These are phyloP conservation scores for Alouatta palliata DNA, from an alignment of 2,113 vertebrate genomes.

Conservation along the genomic window DNA sequence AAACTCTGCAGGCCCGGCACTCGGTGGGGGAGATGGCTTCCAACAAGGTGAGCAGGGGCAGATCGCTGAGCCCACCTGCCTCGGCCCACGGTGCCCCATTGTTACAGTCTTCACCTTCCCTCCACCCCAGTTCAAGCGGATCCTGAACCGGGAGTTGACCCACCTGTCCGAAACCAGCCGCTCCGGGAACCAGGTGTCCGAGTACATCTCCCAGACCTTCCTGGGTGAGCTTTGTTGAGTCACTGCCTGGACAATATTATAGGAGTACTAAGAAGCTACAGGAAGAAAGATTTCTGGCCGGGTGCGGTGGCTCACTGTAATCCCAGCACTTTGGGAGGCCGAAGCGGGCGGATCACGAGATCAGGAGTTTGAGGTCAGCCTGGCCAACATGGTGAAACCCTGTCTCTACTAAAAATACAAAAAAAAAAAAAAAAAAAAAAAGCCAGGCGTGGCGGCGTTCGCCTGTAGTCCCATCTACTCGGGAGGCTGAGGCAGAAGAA, in stretches of 20 bases:
- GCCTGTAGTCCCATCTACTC: too few relatives aligned
- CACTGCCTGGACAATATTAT: neutral
- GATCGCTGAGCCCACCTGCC: neutral
- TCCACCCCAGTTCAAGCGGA: slow-evolving; percentile 90
- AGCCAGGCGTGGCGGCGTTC: too few relatives aligned
- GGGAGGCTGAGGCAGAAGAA: too few relatives aligned
- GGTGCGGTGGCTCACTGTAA: too few relatives aligned
- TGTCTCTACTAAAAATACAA: too few relatives aligned
- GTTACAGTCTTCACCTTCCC: neutral
- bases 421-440: too few relatives aligned
- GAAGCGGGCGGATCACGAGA: too few relatives aligned
- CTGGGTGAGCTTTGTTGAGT: slow-evolving; percentile 57
- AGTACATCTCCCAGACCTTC: slow-evolving; percentile 92
- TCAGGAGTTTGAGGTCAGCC: too few relatives aligned
- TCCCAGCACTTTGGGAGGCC: too few relatives aligned
- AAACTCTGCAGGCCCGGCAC: slow-evolving; percentile 92
- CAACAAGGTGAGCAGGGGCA: slow-evolving; percentile 83
- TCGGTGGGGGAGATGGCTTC: slow-evolving; percentile 87
- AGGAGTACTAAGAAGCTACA: neutral
- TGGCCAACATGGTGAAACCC: too few relatives aligned
- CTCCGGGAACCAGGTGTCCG: slow-evolving; percentile 95
- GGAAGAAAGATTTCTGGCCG: neutral
- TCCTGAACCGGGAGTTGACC: slow-evolving; percentile 94
- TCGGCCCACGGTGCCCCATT: neutral
- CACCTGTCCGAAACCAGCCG: slow-evolving; percentile 95